These are phyloP conservation scores for Perca schrenkii DNA, from an alignment of 2,113 vertebrate genomes.

Conservation along the genomic window DNA sequence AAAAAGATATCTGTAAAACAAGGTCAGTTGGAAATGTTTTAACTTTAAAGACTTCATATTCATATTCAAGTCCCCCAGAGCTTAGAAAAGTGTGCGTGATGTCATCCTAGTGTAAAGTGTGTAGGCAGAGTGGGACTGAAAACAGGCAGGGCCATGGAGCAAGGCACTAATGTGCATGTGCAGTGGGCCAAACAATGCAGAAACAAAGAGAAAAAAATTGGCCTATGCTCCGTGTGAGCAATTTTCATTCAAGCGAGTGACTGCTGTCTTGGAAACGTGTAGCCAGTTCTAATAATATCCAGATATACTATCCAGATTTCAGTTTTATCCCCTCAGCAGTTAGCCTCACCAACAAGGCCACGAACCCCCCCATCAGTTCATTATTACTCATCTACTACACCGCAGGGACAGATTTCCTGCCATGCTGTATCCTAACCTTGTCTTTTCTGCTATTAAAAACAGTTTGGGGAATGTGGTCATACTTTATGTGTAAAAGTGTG, in stretches of 20 bases:
- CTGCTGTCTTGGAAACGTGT: not conserved
- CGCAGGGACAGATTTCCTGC: conserved; percentile 51
- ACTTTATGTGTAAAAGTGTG: conserved; percentile 8
- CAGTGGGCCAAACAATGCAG: too few relatives aligned
- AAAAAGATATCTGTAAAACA: not conserved
- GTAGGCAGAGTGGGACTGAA: not conserved
- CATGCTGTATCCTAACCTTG: conserved; percentile 38
- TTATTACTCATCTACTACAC: conserved; percentile 23
- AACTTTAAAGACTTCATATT: not conserved
- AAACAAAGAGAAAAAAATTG: not conserved
- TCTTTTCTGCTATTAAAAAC: conserved; percentile 30
- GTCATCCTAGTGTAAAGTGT: not conserved
- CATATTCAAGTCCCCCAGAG: not conserved
- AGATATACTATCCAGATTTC: not conserved
- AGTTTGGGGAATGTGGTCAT: conserved; percentile 7
- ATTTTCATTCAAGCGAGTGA: not conserved
- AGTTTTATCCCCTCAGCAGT: too few relatives aligned
- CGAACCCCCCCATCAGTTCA: not conserved
- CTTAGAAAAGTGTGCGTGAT: not conserved
- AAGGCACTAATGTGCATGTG: not conserved
- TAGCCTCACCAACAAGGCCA: too few relatives aligned
- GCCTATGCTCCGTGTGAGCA: not conserved
- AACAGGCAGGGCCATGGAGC: not conserved
- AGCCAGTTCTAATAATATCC: not conserved
- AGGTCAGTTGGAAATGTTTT: not conserved